phyloP scores from a whole-genome alignment of 2,888 invertebrate species.

The Hylaea fasciaria region DNA sequence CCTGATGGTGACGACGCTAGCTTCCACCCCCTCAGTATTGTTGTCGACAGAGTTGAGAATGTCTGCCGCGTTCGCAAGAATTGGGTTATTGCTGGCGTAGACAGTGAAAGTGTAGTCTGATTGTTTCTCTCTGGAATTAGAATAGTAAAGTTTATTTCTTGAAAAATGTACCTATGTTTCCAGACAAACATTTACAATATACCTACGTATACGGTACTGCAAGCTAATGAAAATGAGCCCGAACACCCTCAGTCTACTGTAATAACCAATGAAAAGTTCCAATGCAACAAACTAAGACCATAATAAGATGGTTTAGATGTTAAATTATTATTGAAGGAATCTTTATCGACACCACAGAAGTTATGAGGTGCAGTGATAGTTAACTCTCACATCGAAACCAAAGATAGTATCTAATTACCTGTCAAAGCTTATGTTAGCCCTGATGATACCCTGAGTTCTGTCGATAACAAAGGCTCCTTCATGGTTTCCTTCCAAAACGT shows the following conservation, averaged over 20 bases:
- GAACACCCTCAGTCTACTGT: no score
- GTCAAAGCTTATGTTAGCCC: slow-evolving; percentile 92
- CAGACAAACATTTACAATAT: no score
- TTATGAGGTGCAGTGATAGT: no score
- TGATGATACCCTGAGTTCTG: slow-evolving; percentile 91
- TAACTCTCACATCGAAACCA: not conserved
- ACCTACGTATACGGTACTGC: no score
- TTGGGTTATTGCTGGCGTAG: slow-evolving; percentile 93
- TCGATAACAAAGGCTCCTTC: slow-evolving; percentile 91
- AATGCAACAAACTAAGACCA: no score
- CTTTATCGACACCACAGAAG: no score
- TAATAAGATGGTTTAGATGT: no score
- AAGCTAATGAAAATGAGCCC: no score
- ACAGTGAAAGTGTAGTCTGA: slow-evolving; percentile 91
- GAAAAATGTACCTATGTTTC: no score
- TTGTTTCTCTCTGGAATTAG: slow-evolving; percentile 87
- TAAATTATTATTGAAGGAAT: not conserved
- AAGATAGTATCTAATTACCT: slow-evolving; percentile 63
- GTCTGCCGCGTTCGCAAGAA: slow-evolving; percentile 84
- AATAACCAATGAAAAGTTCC: no score
- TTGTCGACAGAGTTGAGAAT: slow-evolving; percentile 74
- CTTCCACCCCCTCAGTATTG: slow-evolving; percentile 80
- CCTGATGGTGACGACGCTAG: slow-evolving; percentile 89
- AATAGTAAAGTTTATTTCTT: no score
- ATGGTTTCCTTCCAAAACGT: slow-evolving; percentile 91